Evolutionary conservation across 2,888 invertebrate genomes (phyloP), one percentile per base, ranked within the genome.

Genomic region (Cantharis rustica): DNA sequence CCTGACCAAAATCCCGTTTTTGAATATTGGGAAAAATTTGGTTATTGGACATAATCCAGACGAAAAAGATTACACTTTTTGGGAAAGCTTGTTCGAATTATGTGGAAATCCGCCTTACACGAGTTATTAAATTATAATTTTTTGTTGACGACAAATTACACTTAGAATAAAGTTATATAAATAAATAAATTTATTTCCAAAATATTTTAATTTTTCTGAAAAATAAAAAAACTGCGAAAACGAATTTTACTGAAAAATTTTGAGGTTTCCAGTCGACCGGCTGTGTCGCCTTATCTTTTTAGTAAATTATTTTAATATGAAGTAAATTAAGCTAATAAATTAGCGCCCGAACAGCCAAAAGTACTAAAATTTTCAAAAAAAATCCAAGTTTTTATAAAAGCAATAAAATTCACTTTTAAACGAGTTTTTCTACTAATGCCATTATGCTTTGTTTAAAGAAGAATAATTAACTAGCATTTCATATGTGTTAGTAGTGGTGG

Each of bases 1-100:
- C 10, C 68, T 47, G 16, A 72, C 81, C 0, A 47, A 2, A 9
- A 47, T 47, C 13, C 61, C 26, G 10, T 84, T 80, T 74, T 75
- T 84, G 20, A 79, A 82, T 20, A 83, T 84, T 23, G 80, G 79
- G 10, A 72, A 75, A 13, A 69, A 82, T 72, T 74, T 84, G 17
- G 75, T 31, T 1, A 62, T 81, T 0, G 68, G 71, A 62, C 62
- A 75, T 63, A 71, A 79, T 76, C 83, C 83, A 0, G 80, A 81
- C 16, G 71, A 78, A 10, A 73, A 75, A 13, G 80, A 77, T 16
- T 83, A 77, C 23, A 10, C 23, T 3, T 78, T 77, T 23, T 84
- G 84, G 84, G 80, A 79, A 15, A 72, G 74, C 16, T 15, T 82
- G n/a, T 84, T 80, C 61, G 71, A 80, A 4, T 70, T 64, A 1